Percentiles rank a stretch among this genome's conserved stretches.
These are phyloP conservation scores for Carcharodon carcharias DNA, from an alignment of 2,797 vertebrate species.

Conservation along the genomic window DNA sequence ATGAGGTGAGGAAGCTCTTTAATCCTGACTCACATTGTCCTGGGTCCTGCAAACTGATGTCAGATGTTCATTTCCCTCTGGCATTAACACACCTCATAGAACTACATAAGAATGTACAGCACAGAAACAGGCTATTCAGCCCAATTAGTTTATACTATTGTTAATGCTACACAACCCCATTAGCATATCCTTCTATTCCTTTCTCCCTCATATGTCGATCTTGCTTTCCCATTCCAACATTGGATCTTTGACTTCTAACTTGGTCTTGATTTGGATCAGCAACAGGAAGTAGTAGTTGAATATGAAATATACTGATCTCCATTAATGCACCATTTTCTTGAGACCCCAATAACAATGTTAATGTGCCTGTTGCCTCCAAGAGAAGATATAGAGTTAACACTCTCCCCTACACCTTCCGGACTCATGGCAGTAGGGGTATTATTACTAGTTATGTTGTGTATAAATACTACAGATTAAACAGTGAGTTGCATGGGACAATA, in stretches of 20 bases:
- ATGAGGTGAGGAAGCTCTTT: neutral
- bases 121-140: neutral
- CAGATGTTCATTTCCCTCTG: neutral
- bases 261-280: neutral
- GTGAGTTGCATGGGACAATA: slow-evolving; percentile 13
- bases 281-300: no score
- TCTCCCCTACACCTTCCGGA: neutral
- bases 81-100: neutral
- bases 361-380: neutral
- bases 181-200: neutral
- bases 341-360: neutral
- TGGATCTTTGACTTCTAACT: neutral
- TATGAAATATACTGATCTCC: neutral
- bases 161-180: neutral
- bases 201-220: neutral
- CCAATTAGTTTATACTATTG: neutral
- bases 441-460: neutral
- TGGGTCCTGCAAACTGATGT: neutral
- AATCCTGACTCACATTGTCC: neutral
- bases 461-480: neutral
- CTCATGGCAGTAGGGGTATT: neutral
- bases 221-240: neutral
- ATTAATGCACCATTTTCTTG: neutral
- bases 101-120: neutral
- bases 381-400: neutral